These are phyloP conservation scores for Synergus umbraculus DNA, from an alignment of 2,888 invertebrate genomes.

Conservation along the genomic window DNA sequence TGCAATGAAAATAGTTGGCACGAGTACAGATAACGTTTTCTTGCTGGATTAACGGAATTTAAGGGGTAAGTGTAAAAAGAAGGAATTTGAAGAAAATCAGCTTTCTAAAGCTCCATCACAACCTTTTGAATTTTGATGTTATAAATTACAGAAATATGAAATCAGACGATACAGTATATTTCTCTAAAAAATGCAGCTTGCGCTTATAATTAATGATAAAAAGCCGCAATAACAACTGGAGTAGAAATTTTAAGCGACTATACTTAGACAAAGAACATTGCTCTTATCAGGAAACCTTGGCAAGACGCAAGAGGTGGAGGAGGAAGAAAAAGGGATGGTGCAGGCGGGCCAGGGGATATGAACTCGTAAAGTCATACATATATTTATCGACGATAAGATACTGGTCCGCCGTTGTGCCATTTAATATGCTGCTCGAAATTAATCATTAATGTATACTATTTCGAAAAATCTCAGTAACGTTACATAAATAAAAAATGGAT, in stretches of 20 bases:
- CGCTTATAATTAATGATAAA: background rate
- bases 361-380: slow-evolving; percentile 62
- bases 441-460: slow-evolving; percentile 14
- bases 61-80: slow-evolving; percentile 10
- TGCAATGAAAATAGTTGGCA: slow-evolving; percentile 62
- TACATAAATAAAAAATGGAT: background rate
- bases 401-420: slow-evolving; percentile 50
- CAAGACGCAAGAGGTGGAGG: slow-evolving; percentile 48
- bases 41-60: slow-evolving; percentile 54
- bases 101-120: background rate
- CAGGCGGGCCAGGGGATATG: slow-evolving; percentile 52
- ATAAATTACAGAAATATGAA: background rate
- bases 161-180: background rate
- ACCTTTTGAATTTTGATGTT: background rate
- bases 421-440: slow-evolving; percentile 52
- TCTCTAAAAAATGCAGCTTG: too few relatives aligned
- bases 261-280: slow-evolving; percentile 37
- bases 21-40: slow-evolving; percentile 60
- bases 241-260: slow-evolving; percentile 18
- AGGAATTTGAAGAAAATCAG: slow-evolving; percentile 11
- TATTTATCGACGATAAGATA: slow-evolving; percentile 67
- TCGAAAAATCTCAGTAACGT: background rate
- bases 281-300: slow-evolving; percentile 62
- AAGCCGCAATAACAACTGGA: background rate
- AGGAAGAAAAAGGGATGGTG: slow-evolving; percentile 49